Conservation (phyloP, 2,888 invertebrate genomes). For the Caenorhabditis sulstoni region DNA sequence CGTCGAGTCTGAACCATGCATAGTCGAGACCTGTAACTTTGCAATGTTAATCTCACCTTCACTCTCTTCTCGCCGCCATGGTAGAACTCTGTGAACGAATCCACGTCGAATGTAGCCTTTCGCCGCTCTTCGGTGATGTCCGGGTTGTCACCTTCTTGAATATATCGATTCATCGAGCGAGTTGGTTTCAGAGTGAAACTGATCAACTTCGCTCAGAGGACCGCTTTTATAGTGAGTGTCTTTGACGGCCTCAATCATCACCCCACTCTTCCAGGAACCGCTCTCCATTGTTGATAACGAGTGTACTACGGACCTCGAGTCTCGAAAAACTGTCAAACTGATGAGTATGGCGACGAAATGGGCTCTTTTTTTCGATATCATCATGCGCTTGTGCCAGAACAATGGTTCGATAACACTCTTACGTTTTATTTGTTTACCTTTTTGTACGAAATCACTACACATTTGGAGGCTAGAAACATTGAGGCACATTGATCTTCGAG, state of each 20-base stretch:
- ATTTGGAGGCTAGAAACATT: too few species aligned
- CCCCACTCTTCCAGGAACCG: neutral
- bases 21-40: too few species aligned
- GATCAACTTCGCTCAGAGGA: neutral
- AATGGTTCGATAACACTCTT: slow-evolving; percentile 15
- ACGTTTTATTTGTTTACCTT: neutral
- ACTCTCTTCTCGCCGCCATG: slow-evolving; percentile 56
- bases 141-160: slow-evolving; percentile 66
- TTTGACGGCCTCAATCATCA: too few species aligned
- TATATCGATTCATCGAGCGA: slow-evolving; percentile 53
- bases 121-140: slow-evolving; percentile 69
- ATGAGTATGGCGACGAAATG: slow-evolving; percentile 10
- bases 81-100: slow-evolving; percentile 60
- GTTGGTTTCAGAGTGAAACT: neutral
- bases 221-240: slow-evolving; percentile 7
- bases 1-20: slow-evolving; percentile 50
- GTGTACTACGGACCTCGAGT: slow-evolving; percentile 10
- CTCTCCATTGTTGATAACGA: neutral
- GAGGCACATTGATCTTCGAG: too few species aligned
- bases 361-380: slow-evolving; percentile 6
- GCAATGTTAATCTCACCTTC: neutral
- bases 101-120: slow-evolving; percentile 64
- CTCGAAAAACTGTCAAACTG: slow-evolving; percentile 5
- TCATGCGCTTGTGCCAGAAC: neutral
- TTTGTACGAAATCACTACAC: too few species aligned